A percentile compares a stretch with the other conserved stretches of the same genome.
phyloP scores from a whole-genome alignment of 2,797 vertebrate genomes.

The Emydoidea blandingii region DNA sequence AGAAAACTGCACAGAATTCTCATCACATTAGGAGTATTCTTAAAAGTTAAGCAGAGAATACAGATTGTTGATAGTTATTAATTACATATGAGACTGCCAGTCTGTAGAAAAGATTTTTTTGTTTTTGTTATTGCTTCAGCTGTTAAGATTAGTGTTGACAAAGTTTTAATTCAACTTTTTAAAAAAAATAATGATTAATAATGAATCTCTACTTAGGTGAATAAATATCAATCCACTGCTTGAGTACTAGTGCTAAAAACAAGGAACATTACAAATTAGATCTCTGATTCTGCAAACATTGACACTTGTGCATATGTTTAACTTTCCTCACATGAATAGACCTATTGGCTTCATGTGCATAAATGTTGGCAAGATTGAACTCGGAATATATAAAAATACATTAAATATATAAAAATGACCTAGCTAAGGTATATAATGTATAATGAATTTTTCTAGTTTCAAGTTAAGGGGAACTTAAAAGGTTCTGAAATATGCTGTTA shows the following conservation, averaged over 20 bases:
- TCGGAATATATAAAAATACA: background rate
- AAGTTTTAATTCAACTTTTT: slow-evolving; percentile 70
- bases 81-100: slow-evolving; percentile 62
- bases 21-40: slow-evolving; percentile 64
- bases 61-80: slow-evolving; percentile 65
- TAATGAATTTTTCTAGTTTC: background rate
- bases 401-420: background rate
- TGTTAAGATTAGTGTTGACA: slow-evolving; percentile 62
- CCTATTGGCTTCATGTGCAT: background rate
- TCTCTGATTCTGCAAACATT: background rate
- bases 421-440: background rate
- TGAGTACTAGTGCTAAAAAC: slow-evolving; percentile 33
- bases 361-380: background rate
- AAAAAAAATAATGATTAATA: slow-evolving; percentile 38
- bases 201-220: slow-evolving; percentile 53
- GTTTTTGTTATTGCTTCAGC: background rate
- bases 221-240: slow-evolving; percentile 29
- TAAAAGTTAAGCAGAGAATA: slow-evolving; percentile 73
- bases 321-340: background rate
- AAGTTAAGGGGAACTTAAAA: background rate
- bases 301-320: background rate
- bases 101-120: slow-evolving; percentile 58
- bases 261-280: background rate
- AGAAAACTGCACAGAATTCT: slow-evolving; percentile 79
- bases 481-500: background rate